Evolutionary conservation across 1,140 invertebrate genomes (phyloP), one percentile per base, ranked within the genome.

Genomic region (Lepeophtheirus salmonis): DNA sequence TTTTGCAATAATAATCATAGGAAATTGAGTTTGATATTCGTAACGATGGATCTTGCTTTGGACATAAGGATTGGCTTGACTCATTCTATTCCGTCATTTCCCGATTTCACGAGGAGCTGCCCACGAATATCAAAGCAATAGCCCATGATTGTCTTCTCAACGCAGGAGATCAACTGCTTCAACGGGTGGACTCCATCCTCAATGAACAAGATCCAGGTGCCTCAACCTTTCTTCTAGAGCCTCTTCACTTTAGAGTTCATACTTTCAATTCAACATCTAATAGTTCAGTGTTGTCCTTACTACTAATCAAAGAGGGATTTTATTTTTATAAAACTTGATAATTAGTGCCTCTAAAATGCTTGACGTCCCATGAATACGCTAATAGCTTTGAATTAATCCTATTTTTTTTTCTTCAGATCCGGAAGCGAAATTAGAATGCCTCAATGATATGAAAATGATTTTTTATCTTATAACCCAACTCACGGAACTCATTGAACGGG

Each of bases 381-480:
- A n/a, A n/a, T n/a, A n/a, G n/a, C n/a, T n/a, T n/a, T n/a, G n/a
- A n/a, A n/a, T n/a, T n/a, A n/a, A n/a, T n/a, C n/a, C n/a, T n/a
- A n/a, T n/a, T n/a, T n/a, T n/a, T 16, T 30, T 49, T 4, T 56
- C 68, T 55, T 18, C 73, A 56, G 72, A 68, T 50, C 52, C 66
- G 13, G 72, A 75, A 22, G 64, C 73, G 2, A 68, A 76, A 21
- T 66, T 54, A 20, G 71, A 72, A 41, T 72, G 75, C 63, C 67
- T 80, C 1, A 83, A 82, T 68, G 68, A 77, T 21, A 69, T 80
- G 0, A 83, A 83, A 70, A 83, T 83, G 81, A 70, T 74, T 1
- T 70, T 79, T 41, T 84, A 80, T 68, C 67, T 83, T 1, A 73
- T 79, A 24, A 77, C 78, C 57, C 77, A 79, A 66, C 74, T 79